Base-by-base conservation (phyloP, 1,140 invertebrate species). In the Brachystomella parvula region DNA sequence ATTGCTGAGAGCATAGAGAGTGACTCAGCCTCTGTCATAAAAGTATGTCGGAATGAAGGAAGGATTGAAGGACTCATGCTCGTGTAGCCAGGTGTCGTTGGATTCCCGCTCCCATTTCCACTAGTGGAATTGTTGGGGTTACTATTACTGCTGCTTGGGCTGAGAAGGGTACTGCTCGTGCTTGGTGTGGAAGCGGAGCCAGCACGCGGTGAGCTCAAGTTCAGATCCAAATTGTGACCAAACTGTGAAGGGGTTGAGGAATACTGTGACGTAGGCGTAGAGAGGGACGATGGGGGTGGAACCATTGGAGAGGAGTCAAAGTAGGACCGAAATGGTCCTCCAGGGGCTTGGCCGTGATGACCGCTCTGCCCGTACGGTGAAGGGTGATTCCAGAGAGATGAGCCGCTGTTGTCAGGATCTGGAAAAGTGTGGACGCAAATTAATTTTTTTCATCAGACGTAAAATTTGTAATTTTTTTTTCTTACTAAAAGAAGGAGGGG, bases 1-100 rank as follows among this genome's bases (percentile, higher is more conserved):
- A 66, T 68, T 2, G 68, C 61, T 19, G 68, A 65, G 24, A 66
- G 57, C 67, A 71, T 67, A 15, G 68, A 66, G 33, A 62, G 60
- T 3, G 64, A 47, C 49, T 73, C 69, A 6, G 64, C 67, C 53
- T 73, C 72, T 3, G 72, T 69, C 72, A 73, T 73, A 63, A 73
- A 73, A 44, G 72, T 73, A 47, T 73, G 69, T 35, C 72, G 72
- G 47, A 73, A 73, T 32, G 72, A 73, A 39, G 72, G 72, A 15
- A 73, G 64, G 44, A 73, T 73, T 2, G 66, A 61, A 35, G 76
- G 30, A 74, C 63, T 77, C 77, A 79, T 31, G 71, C 69, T 70
- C 32, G 76, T 73, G 26, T 74, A 69, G 65, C 74, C 75, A 58
- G 77, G 75, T 56, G 68, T 71, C 30, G 65, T 74, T 19, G 72